These are phyloP conservation scores for Protomyctophum bolini DNA, from an alignment of 2,113 vertebrate genomes.

Conservation along the genomic window DNA sequence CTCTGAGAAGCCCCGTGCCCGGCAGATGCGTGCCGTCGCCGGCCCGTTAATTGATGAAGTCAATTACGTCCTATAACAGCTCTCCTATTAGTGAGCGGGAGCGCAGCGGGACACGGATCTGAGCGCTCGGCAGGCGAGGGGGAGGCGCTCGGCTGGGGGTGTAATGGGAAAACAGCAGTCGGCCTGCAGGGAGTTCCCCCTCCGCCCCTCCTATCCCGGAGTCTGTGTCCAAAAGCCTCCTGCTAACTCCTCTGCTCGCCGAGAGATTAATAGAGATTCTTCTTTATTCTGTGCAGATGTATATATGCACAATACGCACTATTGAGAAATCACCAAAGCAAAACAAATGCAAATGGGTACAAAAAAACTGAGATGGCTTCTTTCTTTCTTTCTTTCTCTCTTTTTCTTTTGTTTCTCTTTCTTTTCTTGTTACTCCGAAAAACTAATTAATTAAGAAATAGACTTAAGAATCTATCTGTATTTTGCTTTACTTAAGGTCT, in stretches of 20 bases:
- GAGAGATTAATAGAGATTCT: too few relatives aligned
- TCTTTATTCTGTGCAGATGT: not conserved
- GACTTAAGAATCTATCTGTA: too few relatives aligned
- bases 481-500: too few relatives aligned
- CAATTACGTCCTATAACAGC: constrained; percentile 63
- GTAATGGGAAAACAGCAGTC: constrained; percentile 66
- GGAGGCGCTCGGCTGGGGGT: constrained; percentile 51
- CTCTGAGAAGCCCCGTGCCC: not conserved
- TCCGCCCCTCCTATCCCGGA: not conserved
- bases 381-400: too few relatives aligned
- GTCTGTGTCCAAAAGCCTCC: constrained; percentile 2
- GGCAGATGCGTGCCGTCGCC: constrained; percentile 25
- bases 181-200: constrained; percentile 20
- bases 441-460: too few relatives aligned
- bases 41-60: constrained; percentile 59
- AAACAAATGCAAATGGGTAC: not conserved
- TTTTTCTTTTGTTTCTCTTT: too few relatives aligned
- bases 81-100: constrained; percentile 54
- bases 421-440: too few relatives aligned
- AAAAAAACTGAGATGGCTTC: too few relatives aligned
- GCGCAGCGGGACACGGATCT: constrained; percentile 49
- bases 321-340: not conserved
- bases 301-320: not conserved
- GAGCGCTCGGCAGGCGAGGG: constrained; percentile 26
- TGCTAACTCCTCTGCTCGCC: not conserved